Base-by-base conservation (phyloP, 2,888 invertebrate species). In the Dryocosmus kuriphilus region DNA sequence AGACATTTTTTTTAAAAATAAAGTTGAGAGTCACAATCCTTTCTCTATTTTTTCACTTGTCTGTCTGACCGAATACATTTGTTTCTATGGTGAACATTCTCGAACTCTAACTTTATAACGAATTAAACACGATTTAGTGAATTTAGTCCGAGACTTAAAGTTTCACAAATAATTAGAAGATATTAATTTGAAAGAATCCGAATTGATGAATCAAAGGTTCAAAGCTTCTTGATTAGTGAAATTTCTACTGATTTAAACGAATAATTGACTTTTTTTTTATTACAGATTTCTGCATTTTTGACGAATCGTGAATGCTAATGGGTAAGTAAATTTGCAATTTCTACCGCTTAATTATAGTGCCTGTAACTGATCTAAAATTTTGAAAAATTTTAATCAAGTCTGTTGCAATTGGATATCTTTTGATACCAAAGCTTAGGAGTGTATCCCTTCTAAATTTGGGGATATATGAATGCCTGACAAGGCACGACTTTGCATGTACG, bases 391-490 rank as follows among this genome's bases (percentile, higher is more conserved):
- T 32, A 62, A 62, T 62, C 30, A n/a, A n/a, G 5, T 14, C 35
- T 16, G 22, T 65, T 65, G 41, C 24, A 65, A 65, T 41, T 14
- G 19, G 65, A 24, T 38, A 65, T 38, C 41, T 22, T 41, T 24
- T 24, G 38, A 5, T 9, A 16, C 24, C 24, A n/a, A 62, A 62
- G 62, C 30, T 62, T 32, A 32, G 22, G 19, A 65, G 24, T 27
- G 2, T 57, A 9, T 24, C 67, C 46, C 67, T 51, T 51, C 41
- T 71, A 51, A 71, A 51, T 71, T 71, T 71, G 67, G 51, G 30
- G 67, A 30, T 46, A 24, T 24, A 71, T 30, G 41, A 67, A 67
- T 51, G 27, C 24, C 9, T 27, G 46, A 71, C 27, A 9, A 71
- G 41, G 14, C n/a, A 41, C 19, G 65, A 71, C 27, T n/a, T 51